phyloP scores from a whole-genome alignment of 2,888 invertebrate species.

The Calameuta idolon region DNA sequence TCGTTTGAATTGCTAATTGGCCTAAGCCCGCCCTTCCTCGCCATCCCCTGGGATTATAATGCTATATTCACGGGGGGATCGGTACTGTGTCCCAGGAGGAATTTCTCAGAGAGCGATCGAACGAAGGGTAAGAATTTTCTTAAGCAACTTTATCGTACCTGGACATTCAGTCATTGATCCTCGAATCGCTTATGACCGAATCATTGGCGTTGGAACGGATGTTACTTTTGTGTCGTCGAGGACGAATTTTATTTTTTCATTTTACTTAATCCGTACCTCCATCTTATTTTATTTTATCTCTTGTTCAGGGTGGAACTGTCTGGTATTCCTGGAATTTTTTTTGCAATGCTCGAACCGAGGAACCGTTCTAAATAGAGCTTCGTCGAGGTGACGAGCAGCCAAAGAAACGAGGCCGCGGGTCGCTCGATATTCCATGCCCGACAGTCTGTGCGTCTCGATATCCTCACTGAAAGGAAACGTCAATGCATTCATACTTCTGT shows the following conservation, averaged over 20 bases:
- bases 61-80: not conserved
- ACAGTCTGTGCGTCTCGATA: not conserved
- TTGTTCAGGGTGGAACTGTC: constrained; percentile 1
- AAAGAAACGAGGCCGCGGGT: constrained; percentile 52
- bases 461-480: not conserved
- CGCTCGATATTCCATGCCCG: constrained; percentile 45
- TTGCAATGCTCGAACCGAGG: constrained; percentile 14
- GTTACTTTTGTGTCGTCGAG: not conserved
- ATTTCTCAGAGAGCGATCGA: not conserved
- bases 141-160: not conserved
- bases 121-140: not conserved
- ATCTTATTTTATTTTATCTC: constrained; percentile 19
- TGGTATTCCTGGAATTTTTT: constrained; percentile 8
- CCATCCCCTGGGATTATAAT: not conserved
- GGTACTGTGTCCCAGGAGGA: not conserved
- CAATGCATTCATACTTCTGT: not conserved
- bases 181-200: not conserved
- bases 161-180: not conserved
- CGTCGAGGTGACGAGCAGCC: constrained; percentile 19
- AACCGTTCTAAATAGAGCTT: constrained; percentile 23
- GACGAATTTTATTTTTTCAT: constrained; percentile 12
- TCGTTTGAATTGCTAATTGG: constrained; percentile 36
- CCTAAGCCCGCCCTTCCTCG: not conserved
- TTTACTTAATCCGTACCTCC: not conserved
- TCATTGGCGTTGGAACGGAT: not conserved